These are phyloP conservation scores for Lepus townsendii DNA, from an alignment of 2,797 vertebrate genomes.

Conservation along the genomic window DNA sequence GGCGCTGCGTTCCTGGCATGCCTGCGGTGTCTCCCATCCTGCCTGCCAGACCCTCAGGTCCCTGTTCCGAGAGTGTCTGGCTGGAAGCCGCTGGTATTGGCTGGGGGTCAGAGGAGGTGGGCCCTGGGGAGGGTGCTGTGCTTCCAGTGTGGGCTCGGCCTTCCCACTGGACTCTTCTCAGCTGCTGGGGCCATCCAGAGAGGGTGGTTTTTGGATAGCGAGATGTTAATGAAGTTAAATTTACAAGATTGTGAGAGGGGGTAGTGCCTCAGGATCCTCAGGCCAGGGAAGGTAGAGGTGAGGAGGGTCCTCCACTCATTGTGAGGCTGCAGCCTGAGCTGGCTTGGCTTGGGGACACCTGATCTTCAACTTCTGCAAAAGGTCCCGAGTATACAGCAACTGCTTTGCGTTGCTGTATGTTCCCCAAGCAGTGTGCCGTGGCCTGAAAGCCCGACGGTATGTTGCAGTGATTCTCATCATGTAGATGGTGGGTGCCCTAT, in stretches of 20 bases:
- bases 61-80: rapidly evolving
- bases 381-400: rapidly evolving
- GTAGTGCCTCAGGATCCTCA: too few species aligned
- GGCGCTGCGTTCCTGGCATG: rapidly evolving
- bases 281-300: too few species aligned
- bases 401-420: rapidly evolving
- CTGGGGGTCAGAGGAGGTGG: background rate
- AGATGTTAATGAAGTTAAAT: background rate
- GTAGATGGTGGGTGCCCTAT: background rate
- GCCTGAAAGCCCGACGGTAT: too few species aligned
- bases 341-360: background rate
- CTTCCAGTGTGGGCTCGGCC: background rate
- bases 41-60: rapidly evolving
- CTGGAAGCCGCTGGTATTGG: background rate
- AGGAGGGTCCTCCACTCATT: background rate
- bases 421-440: too few species aligned
- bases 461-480: background rate
- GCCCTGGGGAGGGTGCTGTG: background rate
- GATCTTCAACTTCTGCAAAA: background rate
- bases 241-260: background rate
- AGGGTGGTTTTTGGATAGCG: background rate
- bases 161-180: background rate
- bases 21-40: background rate
- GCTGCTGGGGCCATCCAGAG: background rate
- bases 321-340: background rate